These are phyloP conservation scores for Todiramphus chloris DNA, from an alignment of 2,113 vertebrate species.

Conservation along the genomic window DNA sequence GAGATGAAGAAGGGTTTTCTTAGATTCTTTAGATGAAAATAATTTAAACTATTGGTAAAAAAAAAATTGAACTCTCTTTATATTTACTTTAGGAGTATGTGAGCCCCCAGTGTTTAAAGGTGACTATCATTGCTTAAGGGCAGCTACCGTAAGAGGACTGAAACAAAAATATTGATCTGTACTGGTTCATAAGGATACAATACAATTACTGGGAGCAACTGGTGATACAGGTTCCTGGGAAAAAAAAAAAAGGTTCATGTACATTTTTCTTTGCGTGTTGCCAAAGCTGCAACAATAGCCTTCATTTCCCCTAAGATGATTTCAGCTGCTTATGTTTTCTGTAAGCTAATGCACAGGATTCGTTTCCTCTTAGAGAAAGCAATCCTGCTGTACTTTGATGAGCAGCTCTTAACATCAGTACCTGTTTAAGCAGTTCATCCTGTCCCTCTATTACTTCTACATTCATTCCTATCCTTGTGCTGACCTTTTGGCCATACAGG, in stretches of 20 bases:
- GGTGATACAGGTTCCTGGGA: neutral
- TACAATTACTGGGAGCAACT: neutral
- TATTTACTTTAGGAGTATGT: neutral
- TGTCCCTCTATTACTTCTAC: neutral
- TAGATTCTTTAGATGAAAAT: neutral
- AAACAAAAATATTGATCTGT: neutral
- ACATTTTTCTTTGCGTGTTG: neutral
- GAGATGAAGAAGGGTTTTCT: neutral
- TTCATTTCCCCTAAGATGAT: neutral
- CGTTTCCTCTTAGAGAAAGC: constrained; percentile 40
- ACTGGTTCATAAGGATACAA: neutral
- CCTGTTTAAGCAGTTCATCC: neutral
- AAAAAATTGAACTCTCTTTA: neutral
- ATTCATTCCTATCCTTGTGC: neutral
- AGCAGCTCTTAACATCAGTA: neutral
- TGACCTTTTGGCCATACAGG: neutral
- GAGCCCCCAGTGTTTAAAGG: neutral
- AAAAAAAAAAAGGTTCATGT: neutral
- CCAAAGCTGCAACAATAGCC: neutral
- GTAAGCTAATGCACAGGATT: constrained; percentile 16
- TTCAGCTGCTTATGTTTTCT: constrained; percentile 42
- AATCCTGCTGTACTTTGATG: neutral
- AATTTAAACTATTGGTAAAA: neutral
- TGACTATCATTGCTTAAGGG: neutral
- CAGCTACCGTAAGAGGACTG: neutral